Evolutionary conservation across 2,797 vertebrate species (phyloP), one percentile per base, ranked within the genome.

Genomic region (Microctenopoma stevenorrisi): DNA sequence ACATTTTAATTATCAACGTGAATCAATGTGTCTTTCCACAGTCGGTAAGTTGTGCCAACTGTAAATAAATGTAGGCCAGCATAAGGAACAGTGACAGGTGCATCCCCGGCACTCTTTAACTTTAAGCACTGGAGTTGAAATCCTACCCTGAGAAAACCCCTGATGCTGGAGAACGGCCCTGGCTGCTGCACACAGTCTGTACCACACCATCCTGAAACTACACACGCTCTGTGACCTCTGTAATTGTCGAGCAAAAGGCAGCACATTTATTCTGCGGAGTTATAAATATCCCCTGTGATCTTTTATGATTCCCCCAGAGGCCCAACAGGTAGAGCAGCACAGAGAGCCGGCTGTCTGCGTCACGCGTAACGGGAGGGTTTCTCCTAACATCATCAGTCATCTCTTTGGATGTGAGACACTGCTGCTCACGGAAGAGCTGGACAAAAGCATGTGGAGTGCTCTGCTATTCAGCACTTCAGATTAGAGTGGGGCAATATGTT

Each of bases 261-360:
- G 75, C 53, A 76, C 71, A 83, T 86, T 86, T 82, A 59, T 76
- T 72, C 81, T 64, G 52, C 3, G 47, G 64, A 58, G 79, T 71
- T 91, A 91, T 78, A 88, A 87, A 91, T 91, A 88, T 72, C 81
- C 52, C n/a, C 58, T 7, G 68, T 81, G 76, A 83, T 87, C 85
- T 83, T 80, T 71, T 73, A 78, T 85, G 78, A 78, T 69, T 72
- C 69, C 80, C 87, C 75, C 63, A 37, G 77, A 73, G 86, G 87
- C 76, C 81, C 81, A 79, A 44, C 89, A 91, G 89, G 91, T 89
- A 90, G 84, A 79, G 49, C 37, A 38, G 78, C 78, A 78, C 82
- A 76, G 77, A 89, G 82, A 81, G 76, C 74, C 87, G 81, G 84
- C 83, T 89, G 89, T 89, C 81, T 0, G 66, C 72, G n/a, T 30